phyloP scores from a whole-genome alignment of 2,888 invertebrate genomes.

The Diloba caeruleocephala region DNA sequence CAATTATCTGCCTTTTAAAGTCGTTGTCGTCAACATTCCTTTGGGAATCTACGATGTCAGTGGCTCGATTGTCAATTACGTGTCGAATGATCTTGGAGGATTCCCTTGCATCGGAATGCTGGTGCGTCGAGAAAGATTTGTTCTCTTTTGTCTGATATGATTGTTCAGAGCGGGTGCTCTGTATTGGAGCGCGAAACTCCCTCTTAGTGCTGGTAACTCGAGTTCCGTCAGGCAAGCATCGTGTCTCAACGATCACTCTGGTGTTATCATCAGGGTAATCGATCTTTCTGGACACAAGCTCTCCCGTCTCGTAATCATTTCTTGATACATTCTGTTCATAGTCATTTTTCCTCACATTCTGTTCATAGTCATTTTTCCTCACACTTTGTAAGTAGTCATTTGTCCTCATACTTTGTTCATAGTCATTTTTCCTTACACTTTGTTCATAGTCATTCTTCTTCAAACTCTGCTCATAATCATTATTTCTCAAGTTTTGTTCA shows the following conservation, averaged over 20 bases:
- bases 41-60: conserved; percentile 77
- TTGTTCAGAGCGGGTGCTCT: conserved; percentile 74
- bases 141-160: conserved; percentile 72
- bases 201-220: conserved; percentile 91
- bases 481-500: conserved; percentile 62
- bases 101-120: conserved; percentile 67
- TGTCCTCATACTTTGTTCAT: conserved; percentile 62
- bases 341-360: conserved; percentile 55
- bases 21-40: conserved; percentile 75
- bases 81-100: conserved; percentile 67
- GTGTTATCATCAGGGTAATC: conserved; percentile 91
- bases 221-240: conserved; percentile 91
- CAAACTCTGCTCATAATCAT: conserved; percentile 62
- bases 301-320: conserved; percentile 73
- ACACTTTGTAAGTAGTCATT: conserved; percentile 48
- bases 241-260: conserved; percentile 91
- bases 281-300: conserved; percentile 88
- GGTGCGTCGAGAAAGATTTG: conserved; percentile 69
- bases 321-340: conserved; percentile 63
- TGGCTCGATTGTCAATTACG: conserved; percentile 57
- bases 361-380: conserved; percentile 55
- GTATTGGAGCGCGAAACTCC: conserved; percentile 87
- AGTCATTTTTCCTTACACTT: conserved; percentile 41
- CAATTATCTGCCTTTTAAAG: conserved; percentile 64
- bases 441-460: conserved; percentile 52